phyloP scores from a whole-genome alignment of 2,888 invertebrate species.

The Chloromyia formosa region DNA sequence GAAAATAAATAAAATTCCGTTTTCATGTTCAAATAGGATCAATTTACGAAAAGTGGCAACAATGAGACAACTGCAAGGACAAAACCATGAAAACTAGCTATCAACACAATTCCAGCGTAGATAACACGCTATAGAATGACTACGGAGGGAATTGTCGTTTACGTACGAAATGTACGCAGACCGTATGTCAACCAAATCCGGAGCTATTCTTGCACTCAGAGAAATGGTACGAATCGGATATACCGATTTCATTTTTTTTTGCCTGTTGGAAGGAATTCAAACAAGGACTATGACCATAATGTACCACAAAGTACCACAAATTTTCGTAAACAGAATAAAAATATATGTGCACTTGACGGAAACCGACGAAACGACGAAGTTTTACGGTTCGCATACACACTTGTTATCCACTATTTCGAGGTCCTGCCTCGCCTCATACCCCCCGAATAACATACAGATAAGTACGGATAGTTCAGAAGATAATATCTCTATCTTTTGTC shows the following conservation, averaged over 20 bases:
- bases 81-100: too few relatives aligned
- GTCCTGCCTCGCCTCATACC: not conserved
- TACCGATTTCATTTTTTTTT: too few relatives aligned
- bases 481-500: conserved; percentile 28
- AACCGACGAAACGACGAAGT: not conserved
- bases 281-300: too few relatives aligned
- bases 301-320: too few relatives aligned
- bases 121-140: too few relatives aligned
- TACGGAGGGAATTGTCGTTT: not conserved
- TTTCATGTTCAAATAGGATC: conserved; percentile 16
- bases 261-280: too few relatives aligned
- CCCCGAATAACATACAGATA: conserved; percentile 1
- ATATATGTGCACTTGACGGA: not conserved
- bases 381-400: too few relatives aligned
- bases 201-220: too few relatives aligned
- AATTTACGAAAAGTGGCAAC: conserved; percentile 13
- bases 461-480: conserved; percentile 24
- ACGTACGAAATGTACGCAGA: not conserved
- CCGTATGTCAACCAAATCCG: not conserved
- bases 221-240: too few relatives aligned
- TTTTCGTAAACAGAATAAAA: too few relatives aligned
- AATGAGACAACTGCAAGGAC: not conserved
- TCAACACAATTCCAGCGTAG: too few relatives aligned
- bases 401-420: not conserved
- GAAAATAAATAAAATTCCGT: conserved; percentile 9